phyloP scores from a whole-genome alignment of 2,797 vertebrate species.

The Potorous gilbertii region DNA sequence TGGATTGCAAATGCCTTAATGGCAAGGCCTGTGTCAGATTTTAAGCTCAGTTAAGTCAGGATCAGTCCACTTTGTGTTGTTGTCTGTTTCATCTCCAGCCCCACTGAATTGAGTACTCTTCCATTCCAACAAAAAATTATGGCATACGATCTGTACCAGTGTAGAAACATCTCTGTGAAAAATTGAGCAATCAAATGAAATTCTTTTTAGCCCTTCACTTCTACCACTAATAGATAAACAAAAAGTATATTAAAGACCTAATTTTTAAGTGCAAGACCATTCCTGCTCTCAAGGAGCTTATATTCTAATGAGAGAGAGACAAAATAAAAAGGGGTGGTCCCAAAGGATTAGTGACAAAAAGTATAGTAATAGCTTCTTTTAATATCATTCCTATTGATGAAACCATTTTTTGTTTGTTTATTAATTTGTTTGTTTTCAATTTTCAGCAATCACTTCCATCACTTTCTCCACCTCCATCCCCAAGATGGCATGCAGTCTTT shows the following conservation, averaged over 20 bases:
- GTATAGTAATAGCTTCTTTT: background rate
- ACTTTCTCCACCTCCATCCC: too few relatives aligned
- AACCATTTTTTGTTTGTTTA: too few relatives aligned
- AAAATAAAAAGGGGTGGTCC: background rate
- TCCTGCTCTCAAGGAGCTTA: background rate
- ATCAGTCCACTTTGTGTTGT: background rate
- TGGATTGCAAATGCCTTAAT: background rate
- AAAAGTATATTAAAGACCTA: background rate
- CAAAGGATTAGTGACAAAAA: background rate
- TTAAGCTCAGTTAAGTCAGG: background rate
- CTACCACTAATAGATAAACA: background rate
- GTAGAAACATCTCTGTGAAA: slow-evolving; percentile 35
- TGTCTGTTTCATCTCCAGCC: background rate
- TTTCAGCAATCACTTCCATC: too few relatives aligned
- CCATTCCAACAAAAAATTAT: background rate
- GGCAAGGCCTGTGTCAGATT: background rate
- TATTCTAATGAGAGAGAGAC: background rate
- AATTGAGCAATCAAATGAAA: slow-evolving; percentile 21
- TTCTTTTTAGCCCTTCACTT: slow-evolving; percentile 1
- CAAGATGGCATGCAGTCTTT: too few relatives aligned
- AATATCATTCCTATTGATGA: background rate
- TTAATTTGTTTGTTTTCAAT: too few relatives aligned
- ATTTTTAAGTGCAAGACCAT: background rate
- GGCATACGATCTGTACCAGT: background rate
- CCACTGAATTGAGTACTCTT: background rate